Evolutionary conservation across 2,113 vertebrate species (phyloP).

Genomic region (Brienomyrus brachyistius): DNA sequence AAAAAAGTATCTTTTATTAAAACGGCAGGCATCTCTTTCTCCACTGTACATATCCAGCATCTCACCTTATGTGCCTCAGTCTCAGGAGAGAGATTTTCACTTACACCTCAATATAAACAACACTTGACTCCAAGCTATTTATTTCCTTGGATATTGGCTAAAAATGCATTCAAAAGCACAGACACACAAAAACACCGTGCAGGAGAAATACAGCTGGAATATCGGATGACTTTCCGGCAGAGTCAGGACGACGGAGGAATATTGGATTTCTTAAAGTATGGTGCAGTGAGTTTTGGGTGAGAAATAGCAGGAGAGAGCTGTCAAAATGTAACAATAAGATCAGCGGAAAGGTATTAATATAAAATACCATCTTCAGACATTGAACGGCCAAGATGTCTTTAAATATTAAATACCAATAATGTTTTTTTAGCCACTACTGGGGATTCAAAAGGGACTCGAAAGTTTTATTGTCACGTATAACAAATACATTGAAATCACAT

Average conservation of each 20-base stretch:
- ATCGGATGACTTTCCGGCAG: slow-evolving; percentile 39
- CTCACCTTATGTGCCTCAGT: neutral
- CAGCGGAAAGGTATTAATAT: slow-evolving; percentile 64
- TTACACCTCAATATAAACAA: neutral
- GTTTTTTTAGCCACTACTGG: slow-evolving; percentile 59
- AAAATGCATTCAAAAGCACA: slow-evolving; percentile 61
- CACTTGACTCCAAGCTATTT: neutral
- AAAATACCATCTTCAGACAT: slow-evolving; percentile 69
- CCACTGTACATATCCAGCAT: neutral
- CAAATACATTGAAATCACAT: neutral
- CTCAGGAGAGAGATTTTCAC: neutral
- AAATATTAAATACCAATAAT: slow-evolving; percentile 73
- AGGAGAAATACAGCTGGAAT: neutral
- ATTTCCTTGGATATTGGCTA: slow-evolving; percentile 50
- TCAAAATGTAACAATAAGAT: slow-evolving; percentile 66
- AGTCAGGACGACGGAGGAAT: slow-evolving; percentile 30
- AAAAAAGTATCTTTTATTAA: neutral
- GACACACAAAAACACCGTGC: neutral
- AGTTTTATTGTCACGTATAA: neutral
- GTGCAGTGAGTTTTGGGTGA: slow-evolving; percentile 56
- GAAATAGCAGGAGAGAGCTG: slow-evolving; percentile 64
- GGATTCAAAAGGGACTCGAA: slow-evolving; percentile 20
- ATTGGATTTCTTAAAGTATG: slow-evolving; percentile 61
- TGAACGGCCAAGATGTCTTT: slow-evolving; percentile 70
- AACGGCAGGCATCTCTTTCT: neutral